Evolutionary conservation across 2,888 invertebrate species (phyloP).

Genomic region (Spodoptera littoralis): DNA sequence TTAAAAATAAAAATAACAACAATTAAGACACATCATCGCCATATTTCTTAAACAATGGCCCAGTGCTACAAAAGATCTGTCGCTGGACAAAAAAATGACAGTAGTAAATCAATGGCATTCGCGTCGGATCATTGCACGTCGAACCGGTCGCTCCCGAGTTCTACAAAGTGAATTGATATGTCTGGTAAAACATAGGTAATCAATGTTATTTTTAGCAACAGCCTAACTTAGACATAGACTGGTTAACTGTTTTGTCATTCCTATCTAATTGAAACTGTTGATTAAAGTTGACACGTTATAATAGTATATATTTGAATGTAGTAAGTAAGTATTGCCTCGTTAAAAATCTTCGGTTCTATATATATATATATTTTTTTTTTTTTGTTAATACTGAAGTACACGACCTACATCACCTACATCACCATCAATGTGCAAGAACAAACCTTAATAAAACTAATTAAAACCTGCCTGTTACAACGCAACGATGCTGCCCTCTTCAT

Average conservation of each 20-base stretch:
- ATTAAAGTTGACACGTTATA: too few relatives aligned
- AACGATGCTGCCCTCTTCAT: constrained; percentile 10
- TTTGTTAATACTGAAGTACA: too few relatives aligned
- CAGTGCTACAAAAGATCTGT: constrained; percentile 23
- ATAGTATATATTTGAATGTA: too few relatives aligned
- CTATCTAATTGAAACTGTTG: too few relatives aligned
- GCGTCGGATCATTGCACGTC: constrained; percentile 68
- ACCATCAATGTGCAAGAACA: background rate
- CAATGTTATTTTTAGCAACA: too few relatives aligned
- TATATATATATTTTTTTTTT: too few relatives aligned
- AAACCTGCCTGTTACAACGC: background rate
- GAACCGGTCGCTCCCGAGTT: constrained; percentile 54
- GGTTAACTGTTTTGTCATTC: too few relatives aligned
- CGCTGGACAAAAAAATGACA: constrained; percentile 44
- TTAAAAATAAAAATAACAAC: background rate
- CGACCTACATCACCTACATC: too few relatives aligned
- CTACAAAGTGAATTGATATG: constrained; percentile 28
- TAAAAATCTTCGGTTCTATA: too few relatives aligned
- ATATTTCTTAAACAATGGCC: constrained; percentile 25
- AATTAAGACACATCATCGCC: constrained; percentile 20
- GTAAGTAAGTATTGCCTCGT: too few relatives aligned
- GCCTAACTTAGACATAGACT: too few relatives aligned
- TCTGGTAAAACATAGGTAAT: background rate
- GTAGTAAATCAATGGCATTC: constrained; percentile 78
- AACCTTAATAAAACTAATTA: background rate